Base-by-base conservation (phyloP, 2,113 vertebrate genomes). In the Aix galericulata region DNA sequence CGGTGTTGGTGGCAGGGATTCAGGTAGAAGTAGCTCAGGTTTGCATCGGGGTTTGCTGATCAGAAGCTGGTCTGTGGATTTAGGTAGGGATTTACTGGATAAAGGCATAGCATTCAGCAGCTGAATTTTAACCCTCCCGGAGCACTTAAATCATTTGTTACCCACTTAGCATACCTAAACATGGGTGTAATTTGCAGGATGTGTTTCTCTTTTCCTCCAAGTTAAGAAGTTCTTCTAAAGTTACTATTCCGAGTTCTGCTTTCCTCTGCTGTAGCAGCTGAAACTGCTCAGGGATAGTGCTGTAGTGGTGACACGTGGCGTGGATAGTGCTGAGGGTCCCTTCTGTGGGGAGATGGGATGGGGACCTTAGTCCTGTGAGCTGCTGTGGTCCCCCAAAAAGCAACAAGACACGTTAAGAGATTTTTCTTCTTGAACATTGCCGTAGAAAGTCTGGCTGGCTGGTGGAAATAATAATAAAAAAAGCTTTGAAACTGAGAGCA, bases 221-320 rank as follows among this genome's bases (percentile, higher is more conserved):
- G 72, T 66, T 12, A 58, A 20, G 2, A 0, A 58, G 83, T 84
- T 69, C 23, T 64, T 52, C 40, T 1, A 52, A 42, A 15, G 67
- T 73, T 80, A 4, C 40, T 53, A 7, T n/a, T 92, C 22, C 16
- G 38, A 64, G 31, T 75, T 86, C 26, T 64, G 9, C 26, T 71
- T 74, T 38, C n/a, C 56, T 76, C 21, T 10, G 55, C 52, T 88
- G 3, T 16, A 32, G 38, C 13, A 34, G 64, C 38, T 53, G 20
- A 56, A 62, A n/a, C 38, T 22, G 22, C 16, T 72, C 13, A 17
- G 32, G n/a, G 44, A 17, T 73, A 56, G 79, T 38, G 3, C 4
- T 29, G 23, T 26, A 11, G 26, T 2, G 8, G 50, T 25, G 64
- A n/a, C 21, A 7, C 0, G 0, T 56, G 78, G 52, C 0, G 0